Evolutionary conservation across 2,888 invertebrate genomes (phyloP).

Genomic region (Eupithecia exiguata): DNA sequence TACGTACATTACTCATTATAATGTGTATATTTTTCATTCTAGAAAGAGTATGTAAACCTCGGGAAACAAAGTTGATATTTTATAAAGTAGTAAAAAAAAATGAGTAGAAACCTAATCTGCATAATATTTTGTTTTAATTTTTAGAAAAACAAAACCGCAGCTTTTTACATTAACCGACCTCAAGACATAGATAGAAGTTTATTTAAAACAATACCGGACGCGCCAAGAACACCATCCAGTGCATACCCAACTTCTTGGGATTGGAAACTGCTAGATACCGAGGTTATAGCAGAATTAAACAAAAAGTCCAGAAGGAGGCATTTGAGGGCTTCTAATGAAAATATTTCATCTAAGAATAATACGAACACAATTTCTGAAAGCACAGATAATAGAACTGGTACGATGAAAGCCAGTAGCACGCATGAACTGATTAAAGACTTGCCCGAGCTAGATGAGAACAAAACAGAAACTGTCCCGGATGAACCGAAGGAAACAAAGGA

Average conservation of each 20-base stretch:
- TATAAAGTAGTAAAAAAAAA: background rate
- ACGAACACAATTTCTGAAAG: slow-evolving; percentile 73
- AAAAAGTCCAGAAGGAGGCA: slow-evolving; percentile 74
- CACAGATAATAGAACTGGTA: slow-evolving; percentile 59
- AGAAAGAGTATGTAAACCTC: background rate
- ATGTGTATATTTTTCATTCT: no score
- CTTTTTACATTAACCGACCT: slow-evolving; percentile 89
- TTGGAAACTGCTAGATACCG: slow-evolving; percentile 86
- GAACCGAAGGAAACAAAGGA: slow-evolving; percentile 52
- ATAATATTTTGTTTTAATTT: slow-evolving; percentile 47
- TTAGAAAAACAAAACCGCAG: slow-evolving; percentile 92
- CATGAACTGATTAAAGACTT: slow-evolving; percentile 75
- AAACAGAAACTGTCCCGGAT: slow-evolving; percentile 45
- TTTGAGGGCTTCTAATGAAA: slow-evolving; percentile 71
- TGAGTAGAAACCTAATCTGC: background rate
- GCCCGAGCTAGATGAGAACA: slow-evolving; percentile 72
- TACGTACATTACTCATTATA: no score
- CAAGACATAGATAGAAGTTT: slow-evolving; percentile 90
- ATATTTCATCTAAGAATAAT: slow-evolving; percentile 77
- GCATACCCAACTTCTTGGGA: slow-evolving; percentile 88
- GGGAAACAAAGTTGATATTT: background rate
- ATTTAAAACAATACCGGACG: slow-evolving; percentile 89
- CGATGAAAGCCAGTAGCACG: slow-evolving; percentile 77
- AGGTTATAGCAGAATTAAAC: slow-evolving; percentile 72
- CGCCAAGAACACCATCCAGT: slow-evolving; percentile 90